phyloP scores from a whole-genome alignment of 2,888 invertebrate species.

The Epinotia ramella region DNA sequence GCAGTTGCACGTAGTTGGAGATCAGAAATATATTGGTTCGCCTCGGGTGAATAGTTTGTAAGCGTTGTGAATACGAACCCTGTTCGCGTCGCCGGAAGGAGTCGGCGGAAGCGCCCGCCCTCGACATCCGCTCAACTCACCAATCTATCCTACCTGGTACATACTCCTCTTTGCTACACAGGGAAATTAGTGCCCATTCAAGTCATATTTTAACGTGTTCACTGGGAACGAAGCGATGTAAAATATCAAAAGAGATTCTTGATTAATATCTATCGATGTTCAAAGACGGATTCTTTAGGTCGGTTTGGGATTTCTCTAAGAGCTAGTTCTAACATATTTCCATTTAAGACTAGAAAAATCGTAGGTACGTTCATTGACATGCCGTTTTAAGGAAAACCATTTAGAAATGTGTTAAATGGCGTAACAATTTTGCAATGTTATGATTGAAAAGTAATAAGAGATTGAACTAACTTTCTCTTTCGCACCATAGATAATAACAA shows the following conservation, averaged over 20 bases:
- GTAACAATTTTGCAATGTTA: no score
- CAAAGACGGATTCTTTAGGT: background rate
- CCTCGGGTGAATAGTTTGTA: background rate
- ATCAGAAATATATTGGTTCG: background rate
- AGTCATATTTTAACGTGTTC: slow-evolving; percentile 13
- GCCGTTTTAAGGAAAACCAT: no score
- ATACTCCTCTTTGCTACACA: slow-evolving; percentile 2
- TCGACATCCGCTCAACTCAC: slow-evolving; percentile 43
- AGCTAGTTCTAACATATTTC: no score
- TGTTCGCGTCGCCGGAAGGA: slow-evolving; percentile 38
- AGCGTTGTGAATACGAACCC: slow-evolving; percentile 12
- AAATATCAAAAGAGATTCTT: slow-evolving; percentile 19
- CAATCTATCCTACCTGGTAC: slow-evolving; percentile 41
- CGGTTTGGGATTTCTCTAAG: background rate
- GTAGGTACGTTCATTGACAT: no score
- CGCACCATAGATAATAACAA: no score
- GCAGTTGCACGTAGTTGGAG: background rate
- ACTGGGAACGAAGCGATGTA: slow-evolving; percentile 9
- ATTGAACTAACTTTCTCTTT: no score
- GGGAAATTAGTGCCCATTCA: slow-evolving; percentile 32
- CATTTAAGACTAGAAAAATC: no score
- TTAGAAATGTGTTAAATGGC: no score
- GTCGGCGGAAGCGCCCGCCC: slow-evolving; percentile 45
- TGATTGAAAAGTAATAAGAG: no score
- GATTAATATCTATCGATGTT: slow-evolving; percentile 21